Evolutionary conservation across 1,140 invertebrate genomes (phyloP).

Genomic region (Camponotus vicinus): DNA sequence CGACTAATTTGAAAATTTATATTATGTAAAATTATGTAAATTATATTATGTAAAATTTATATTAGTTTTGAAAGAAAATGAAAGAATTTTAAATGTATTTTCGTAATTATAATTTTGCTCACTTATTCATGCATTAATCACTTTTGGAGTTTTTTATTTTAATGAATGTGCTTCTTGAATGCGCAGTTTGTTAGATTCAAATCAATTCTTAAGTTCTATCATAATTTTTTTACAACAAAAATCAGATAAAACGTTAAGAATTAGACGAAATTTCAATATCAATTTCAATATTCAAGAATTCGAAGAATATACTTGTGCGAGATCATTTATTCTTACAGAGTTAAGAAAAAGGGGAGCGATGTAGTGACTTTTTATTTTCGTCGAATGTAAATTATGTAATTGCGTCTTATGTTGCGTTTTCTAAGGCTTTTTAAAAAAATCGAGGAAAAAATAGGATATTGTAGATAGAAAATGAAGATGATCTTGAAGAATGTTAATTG

Average conservation of each 20-base stretch:
- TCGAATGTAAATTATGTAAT: not conserved
- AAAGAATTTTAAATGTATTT: constrained; percentile 7
- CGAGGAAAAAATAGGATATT: constrained; percentile 12
- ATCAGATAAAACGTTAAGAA: too few relatives aligned
- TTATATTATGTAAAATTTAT: too few relatives aligned
- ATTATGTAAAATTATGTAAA: not conserved
- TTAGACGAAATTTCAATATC: too few relatives aligned
- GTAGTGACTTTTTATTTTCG: constrained; percentile 23
- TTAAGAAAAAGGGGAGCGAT: not conserved
- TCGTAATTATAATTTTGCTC: not conserved
- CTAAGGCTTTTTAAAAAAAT: constrained; percentile 57
- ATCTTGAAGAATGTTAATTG: constrained; percentile 19
- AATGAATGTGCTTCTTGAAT: not conserved
- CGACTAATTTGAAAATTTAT: constrained; percentile 8
- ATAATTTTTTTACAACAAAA: not conserved
- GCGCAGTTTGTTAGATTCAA: constrained; percentile 1
- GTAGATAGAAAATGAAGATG: constrained; percentile 55
- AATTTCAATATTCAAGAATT: constrained; percentile 9
- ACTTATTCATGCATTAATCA: not conserved
- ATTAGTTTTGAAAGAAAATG: not conserved
- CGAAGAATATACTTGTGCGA: constrained; percentile 9
- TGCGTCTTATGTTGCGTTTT: constrained; percentile 13
- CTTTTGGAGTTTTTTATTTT: not conserved
- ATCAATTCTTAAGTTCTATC: constrained; percentile 25
- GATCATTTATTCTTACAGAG: constrained; percentile 9